Percentiles rank a stretch among this genome's conserved stretches.
phyloP scores from a whole-genome alignment of 1,140 invertebrate species.

The Patella vulgata region DNA sequence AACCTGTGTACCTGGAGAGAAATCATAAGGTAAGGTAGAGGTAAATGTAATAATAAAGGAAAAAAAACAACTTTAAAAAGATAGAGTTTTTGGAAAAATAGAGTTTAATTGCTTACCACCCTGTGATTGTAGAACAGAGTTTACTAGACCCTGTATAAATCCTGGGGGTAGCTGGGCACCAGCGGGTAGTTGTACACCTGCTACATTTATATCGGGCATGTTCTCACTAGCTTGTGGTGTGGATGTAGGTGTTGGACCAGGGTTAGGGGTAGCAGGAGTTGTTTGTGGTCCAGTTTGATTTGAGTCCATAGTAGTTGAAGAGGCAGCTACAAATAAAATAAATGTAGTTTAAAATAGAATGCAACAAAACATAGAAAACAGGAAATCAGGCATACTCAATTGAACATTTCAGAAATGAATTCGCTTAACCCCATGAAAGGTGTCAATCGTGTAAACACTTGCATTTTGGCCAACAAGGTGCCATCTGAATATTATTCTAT shows the following conservation, averaged over 20 bases:
- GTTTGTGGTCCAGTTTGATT: neutral
- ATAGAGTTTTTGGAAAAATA: no score
- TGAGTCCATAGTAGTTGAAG: no score
- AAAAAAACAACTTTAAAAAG: no score
- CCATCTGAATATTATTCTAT: no score
- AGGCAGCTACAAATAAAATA: no score
- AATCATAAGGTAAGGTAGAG: no score
- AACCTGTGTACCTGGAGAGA: no score
- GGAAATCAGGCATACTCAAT: neutral
- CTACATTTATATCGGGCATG: neutral
- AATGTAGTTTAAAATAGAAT: no score
- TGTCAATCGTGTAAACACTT: neutral
- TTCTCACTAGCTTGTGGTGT: neutral
- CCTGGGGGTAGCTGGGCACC: conserved; percentile 1
- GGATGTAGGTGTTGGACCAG: neutral
- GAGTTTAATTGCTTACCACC: conserved; percentile 14
- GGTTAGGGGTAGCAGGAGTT: neutral
- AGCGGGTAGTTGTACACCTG: no score
- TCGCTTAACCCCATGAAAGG: neutral
- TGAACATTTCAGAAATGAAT: neutral
- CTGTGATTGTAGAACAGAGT: conserved; percentile 67
- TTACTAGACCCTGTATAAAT: conserved; percentile 72
- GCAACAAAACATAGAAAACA: neutral
- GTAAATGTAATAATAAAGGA: no score
- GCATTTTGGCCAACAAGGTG: neutral